Percentiles rank a stretch among this genome's conserved stretches.
Evolutionary conservation across 2,888 invertebrate species (phyloP).

Genomic region (Drosophila pseudotakahashii): DNA sequence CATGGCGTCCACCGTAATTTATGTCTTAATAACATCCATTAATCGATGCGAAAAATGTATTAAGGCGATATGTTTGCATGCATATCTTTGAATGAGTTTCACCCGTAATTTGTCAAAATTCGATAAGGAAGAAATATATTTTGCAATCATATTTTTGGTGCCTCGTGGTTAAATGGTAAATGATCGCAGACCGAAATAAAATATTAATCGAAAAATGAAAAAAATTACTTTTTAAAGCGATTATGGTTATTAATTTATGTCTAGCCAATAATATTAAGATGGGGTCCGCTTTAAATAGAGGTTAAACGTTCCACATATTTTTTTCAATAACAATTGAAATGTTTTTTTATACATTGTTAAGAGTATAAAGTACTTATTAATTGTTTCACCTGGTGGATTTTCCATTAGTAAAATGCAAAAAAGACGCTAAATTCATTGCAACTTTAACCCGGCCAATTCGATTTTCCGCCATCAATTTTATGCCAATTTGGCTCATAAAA

Average conservation of each 20-base stretch:
- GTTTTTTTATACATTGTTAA: constrained; percentile 4
- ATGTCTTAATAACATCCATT: constrained; percentile 73
- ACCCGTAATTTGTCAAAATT: constrained; percentile 32
- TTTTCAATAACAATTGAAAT: background rate
- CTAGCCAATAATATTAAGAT: background rate
- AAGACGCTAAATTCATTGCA: background rate
- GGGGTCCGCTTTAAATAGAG: background rate
- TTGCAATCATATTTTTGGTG: background rate
- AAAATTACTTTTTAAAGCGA: background rate
- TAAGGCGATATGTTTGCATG: constrained; percentile 24
- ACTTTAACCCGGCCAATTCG: constrained; percentile 37
- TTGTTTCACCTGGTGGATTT: constrained; percentile 12
- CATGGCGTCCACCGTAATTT: constrained; percentile 51
- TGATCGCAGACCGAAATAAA: too few relatives aligned
- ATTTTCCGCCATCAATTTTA: constrained; percentile 46
- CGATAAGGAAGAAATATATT: background rate
- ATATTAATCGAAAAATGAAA: background rate
- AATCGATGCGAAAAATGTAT: constrained; percentile 41
- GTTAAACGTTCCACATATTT: background rate
- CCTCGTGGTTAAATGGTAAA: background rate
- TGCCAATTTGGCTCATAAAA: constrained; percentile 52
- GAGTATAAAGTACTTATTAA: constrained; percentile 16
- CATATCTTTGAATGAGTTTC: constrained; percentile 6
- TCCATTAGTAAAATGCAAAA: background rate
- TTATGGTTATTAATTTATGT: background rate